Evolutionary conservation across 2,888 invertebrate species (phyloP).

Genomic region (Drosophila setosimentum): DNA sequence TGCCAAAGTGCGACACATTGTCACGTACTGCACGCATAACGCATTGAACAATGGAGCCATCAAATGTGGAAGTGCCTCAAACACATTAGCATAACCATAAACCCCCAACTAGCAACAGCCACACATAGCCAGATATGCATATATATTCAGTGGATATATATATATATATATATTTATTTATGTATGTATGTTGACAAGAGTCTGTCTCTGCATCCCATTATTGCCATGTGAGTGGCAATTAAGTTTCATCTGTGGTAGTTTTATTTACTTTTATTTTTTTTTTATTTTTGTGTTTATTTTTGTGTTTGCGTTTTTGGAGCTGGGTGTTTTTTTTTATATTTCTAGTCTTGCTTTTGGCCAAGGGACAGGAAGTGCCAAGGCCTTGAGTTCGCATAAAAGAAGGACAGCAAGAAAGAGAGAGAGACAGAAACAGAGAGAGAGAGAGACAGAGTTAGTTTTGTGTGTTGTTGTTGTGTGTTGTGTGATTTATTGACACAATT

Average conservation of each 20-base stretch:
- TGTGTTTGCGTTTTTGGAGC: constrained; percentile 2
- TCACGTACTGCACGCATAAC: constrained; percentile 26
- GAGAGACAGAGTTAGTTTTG: not conserved
- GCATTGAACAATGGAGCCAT: not conserved
- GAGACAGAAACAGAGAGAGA: not conserved
- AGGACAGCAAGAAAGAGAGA: not conserved
- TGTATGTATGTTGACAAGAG: not conserved
- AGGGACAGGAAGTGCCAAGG: constrained; percentile 33
- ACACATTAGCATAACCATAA: constrained; percentile 16
- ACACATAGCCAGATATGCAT: not conserved
- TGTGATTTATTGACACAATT: not conserved
- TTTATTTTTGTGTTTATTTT: not conserved
- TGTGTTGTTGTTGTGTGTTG: too few species aligned
- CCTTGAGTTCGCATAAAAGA: not conserved
- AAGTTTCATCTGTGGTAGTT: constrained; percentile 2
- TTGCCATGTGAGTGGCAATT: constrained; percentile 11
- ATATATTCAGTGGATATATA: not conserved
- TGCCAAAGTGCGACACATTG: constrained; percentile 30
- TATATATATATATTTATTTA: not conserved
- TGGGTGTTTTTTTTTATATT: constrained; percentile 8
- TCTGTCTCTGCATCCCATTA: constrained; percentile 8
- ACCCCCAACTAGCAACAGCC: not conserved
- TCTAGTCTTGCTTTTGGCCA: constrained; percentile 26
- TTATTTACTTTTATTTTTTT: not conserved
- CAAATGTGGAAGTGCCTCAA: not conserved